Percentiles rank a stretch among this genome's conserved stretches.
Evolutionary conservation across 2,888 invertebrate genomes (phyloP).

Genomic region (Lysandra bellargus): DNA sequence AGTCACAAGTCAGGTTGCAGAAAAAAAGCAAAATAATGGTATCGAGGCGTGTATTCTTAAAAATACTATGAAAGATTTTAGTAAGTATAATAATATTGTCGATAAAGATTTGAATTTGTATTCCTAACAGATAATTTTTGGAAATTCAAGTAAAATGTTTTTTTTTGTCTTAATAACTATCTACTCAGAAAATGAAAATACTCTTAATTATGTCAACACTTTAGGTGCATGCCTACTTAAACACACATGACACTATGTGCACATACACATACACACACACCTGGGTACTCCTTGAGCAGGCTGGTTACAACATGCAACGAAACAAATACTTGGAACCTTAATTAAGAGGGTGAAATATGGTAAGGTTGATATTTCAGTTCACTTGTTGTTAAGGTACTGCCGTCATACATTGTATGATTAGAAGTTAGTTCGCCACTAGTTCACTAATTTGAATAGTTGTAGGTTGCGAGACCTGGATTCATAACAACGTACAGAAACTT

Average conservation of each 20-base stretch:
- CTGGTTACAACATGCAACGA: background rate
- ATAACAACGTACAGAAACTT: background rate
- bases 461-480: background rate
- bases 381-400: background rate
- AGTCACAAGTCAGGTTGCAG: background rate
- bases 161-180: background rate
- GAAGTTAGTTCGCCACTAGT: conserved; percentile 1
- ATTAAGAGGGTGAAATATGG: background rate
- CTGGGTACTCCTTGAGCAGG: background rate
- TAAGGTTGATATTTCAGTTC: background rate
- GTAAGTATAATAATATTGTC: no score
- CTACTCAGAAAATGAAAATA: background rate
- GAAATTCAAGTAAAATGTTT: no score
- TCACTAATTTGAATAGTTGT: conserved; percentile 19
- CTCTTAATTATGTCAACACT: background rate
- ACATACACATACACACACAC: background rate
- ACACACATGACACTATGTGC: background rate
- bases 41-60: no score
- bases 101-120: no score
- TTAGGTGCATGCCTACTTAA: no score
- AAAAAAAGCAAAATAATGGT: background rate
- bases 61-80: no score
- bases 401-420: background rate
- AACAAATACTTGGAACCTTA: background rate
- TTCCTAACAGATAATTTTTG: no score